These are phyloP conservation scores for Melipona bicolor DNA, from an alignment of 2,888 invertebrate species.

Conservation along the genomic window DNA sequence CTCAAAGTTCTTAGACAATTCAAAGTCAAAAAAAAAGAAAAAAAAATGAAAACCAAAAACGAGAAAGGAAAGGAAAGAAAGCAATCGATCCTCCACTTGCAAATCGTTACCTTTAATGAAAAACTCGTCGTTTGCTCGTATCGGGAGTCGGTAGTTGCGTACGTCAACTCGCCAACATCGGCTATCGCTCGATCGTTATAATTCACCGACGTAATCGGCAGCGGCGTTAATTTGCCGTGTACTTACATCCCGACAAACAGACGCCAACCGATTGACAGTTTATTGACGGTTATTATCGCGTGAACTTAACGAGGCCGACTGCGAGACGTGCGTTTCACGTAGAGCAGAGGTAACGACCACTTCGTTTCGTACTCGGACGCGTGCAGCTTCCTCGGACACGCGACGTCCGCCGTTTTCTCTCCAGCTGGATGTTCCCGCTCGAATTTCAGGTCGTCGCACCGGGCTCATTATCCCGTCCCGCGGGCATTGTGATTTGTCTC, in stretches of 20 bases:
- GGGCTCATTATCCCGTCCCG: constrained; percentile 15
- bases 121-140: background rate
- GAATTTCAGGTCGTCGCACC: constrained; percentile 1
- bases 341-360: constrained; percentile 4
- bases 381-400: constrained; percentile 34
- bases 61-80: background rate
- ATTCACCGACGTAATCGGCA: constrained; percentile 33
- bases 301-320: constrained; percentile 51
- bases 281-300: constrained; percentile 62
- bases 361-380: constrained; percentile 15
- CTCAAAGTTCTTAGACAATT: background rate
- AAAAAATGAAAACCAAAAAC: too few relatives aligned
- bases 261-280: constrained; percentile 64
- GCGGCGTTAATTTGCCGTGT: constrained; percentile 37
- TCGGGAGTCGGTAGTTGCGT: background rate
- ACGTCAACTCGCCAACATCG: background rate
- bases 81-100: background rate
- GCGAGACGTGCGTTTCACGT: constrained; percentile 33
- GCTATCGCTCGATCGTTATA: constrained; percentile 42
- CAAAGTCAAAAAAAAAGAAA: too few relatives aligned
- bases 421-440: background rate
- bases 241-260: constrained; percentile 43
- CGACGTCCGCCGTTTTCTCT: constrained; percentile 1
- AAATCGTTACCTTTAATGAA: background rate
- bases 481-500: constrained; percentile 12